These are phyloP conservation scores for Cryptophagus acutangulus DNA, from an alignment of 2,888 invertebrate genomes.

Conservation along the genomic window DNA sequence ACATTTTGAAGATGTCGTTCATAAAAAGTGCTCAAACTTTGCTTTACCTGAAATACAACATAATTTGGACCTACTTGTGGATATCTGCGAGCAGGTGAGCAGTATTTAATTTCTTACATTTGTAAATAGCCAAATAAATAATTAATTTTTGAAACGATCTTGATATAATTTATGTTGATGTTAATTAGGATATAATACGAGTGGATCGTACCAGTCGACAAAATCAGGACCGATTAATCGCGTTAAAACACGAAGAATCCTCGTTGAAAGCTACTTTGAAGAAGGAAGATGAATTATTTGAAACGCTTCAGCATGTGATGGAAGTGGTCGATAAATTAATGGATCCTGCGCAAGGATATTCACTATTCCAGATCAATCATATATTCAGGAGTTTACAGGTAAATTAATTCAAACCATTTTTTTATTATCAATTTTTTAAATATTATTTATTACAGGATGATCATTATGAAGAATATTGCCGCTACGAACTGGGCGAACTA, in stretches of 20 bases:
- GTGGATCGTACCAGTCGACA: slow-evolving; percentile 73
- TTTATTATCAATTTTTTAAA: slow-evolving; percentile 6
- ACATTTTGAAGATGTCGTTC: slow-evolving; percentile 61
- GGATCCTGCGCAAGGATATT: slow-evolving; percentile 51
- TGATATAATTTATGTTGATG: too few species aligned
- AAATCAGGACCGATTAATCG: slow-evolving; percentile 73
- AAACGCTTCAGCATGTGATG: slow-evolving; percentile 66
- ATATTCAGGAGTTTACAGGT: slow-evolving; percentile 56
- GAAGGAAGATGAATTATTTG: slow-evolving; percentile 68
- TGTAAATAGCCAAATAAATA: too few species aligned
- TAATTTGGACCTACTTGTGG: slow-evolving; percentile 86
- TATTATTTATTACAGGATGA: slow-evolving; percentile 47
- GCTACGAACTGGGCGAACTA: slow-evolving; percentile 77
- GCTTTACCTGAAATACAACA: slow-evolving; percentile 85
- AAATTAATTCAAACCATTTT: too few species aligned
- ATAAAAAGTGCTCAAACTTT: slow-evolving; percentile 63
- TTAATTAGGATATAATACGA: slow-evolving; percentile 83
- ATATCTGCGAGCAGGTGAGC: slow-evolving; percentile 82
- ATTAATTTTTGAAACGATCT: too few species aligned
- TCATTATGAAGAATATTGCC: slow-evolving; percentile 71
- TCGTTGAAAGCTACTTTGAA: slow-evolving; percentile 62
- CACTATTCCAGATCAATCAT: slow-evolving; percentile 55
- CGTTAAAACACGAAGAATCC: slow-evolving; percentile 73
- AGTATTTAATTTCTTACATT: not conserved
- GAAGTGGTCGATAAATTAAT: slow-evolving; percentile 60